Conservation (phyloP, 2,797 vertebrate genomes). For the Lates japonicus region DNA sequence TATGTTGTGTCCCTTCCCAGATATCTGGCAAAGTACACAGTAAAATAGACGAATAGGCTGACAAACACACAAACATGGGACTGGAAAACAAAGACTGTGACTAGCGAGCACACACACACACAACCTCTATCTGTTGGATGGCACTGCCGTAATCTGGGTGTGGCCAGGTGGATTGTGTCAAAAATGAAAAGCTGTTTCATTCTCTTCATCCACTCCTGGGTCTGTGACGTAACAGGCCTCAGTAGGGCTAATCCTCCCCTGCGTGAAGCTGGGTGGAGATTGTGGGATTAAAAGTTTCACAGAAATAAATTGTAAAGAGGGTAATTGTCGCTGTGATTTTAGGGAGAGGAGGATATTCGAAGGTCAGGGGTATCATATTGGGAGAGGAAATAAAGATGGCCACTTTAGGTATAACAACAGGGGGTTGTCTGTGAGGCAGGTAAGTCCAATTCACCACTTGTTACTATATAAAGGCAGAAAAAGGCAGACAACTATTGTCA, state of each 20-base stretch:
- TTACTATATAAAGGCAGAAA: slow-evolving; percentile 3
- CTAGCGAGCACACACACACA: neutral
- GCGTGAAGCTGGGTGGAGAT: slow-evolving; percentile 53
- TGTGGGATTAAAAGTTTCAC: slow-evolving; percentile 58
- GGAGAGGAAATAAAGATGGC: neutral
- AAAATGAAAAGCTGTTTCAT: slow-evolving; percentile 53
- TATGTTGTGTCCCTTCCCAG: slow-evolving; percentile 1
- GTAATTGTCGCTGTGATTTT: slow-evolving; percentile 23
- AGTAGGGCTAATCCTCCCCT: slow-evolving; percentile 56
- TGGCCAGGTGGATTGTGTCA: slow-evolving; percentile 55
- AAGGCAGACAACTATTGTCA: neutral
- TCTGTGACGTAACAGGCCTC: slow-evolving; percentile 36
- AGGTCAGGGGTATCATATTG: slow-evolving; percentile 40
- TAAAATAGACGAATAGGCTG: slow-evolving; percentile 7
- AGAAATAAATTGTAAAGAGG: slow-evolving; percentile 25
- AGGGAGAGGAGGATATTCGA: slow-evolving; percentile 24
- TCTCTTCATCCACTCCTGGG: slow-evolving; percentile 3
- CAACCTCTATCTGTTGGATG: slow-evolving; percentile 5
- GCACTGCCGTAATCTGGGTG: slow-evolving; percentile 33
- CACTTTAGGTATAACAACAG: neutral
- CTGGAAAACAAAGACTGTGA: slow-evolving; percentile 11
- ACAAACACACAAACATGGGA: slow-evolving; percentile 17
- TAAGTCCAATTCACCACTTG: neutral
- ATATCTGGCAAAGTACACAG: slow-evolving; percentile 31
- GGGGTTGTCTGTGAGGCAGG: neutral